Percentiles rank a stretch among this genome's conserved stretches.
These are phyloP conservation scores for Erinaceus europaeus DNA, from an alignment of 2,113 vertebrate species.

Conservation along the genomic window DNA sequence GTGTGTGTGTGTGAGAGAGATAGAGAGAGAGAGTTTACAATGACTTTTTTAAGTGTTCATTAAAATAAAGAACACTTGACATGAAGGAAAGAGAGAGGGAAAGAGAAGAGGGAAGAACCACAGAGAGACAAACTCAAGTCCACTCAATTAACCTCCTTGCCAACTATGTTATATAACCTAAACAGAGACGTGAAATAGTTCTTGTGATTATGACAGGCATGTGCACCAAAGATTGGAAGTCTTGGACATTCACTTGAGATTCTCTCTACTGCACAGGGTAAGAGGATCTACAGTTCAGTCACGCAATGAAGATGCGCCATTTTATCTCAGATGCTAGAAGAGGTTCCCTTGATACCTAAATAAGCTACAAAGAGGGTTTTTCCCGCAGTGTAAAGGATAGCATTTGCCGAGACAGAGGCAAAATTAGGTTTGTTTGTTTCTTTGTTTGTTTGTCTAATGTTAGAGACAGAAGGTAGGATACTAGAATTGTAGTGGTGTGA, in stretches of 20 bases:
- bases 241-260: neutral
- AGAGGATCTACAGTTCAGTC: too few relatives aligned
- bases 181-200: neutral
- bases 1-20: too few relatives aligned
- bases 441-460: too few relatives aligned
- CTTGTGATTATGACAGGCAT: neutral
- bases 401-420: neutral
- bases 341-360: neutral
- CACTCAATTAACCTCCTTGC: neutral
- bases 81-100: too few relatives aligned
- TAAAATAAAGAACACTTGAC: too few relatives aligned
- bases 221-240: too few relatives aligned
- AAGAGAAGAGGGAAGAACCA: too few relatives aligned
- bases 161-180: neutral
- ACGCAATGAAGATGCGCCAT: neutral
- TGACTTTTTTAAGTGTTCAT: too few relatives aligned
- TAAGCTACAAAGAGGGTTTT: neutral
- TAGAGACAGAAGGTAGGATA: neutral
- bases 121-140: neutral
- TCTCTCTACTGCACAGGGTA: too few relatives aligned
- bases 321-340: neutral
- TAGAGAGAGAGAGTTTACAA: too few relatives aligned
- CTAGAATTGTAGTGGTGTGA: neutral
- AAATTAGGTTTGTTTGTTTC: too few relatives aligned
- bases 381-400: neutral